Evolutionary conservation across 2,888 invertebrate genomes (phyloP), one percentile per base, ranked within the genome.

Genomic region (Colletes collaris): DNA sequence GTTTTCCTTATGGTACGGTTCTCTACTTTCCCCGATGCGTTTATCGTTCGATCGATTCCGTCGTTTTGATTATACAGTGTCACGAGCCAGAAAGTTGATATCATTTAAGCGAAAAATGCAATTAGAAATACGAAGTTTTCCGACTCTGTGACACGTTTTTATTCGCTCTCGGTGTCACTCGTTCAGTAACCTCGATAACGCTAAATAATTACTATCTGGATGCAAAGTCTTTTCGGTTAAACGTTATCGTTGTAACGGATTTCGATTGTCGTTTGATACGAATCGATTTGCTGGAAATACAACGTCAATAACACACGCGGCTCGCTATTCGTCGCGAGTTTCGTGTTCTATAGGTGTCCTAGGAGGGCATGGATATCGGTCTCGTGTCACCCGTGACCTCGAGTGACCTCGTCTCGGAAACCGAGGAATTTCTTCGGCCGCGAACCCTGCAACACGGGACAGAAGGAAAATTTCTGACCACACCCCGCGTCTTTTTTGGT

Each of bases 401-500:
- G 52, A 53, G 56, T 79, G 71, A 82, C 80, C 80, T 80, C 76
- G 77, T 55, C 50, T 65, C 62, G 58, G 50, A n/a, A 65, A 37
- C 37, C 60, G 53, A 37, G 53, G 37, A 53, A 59, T 59, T 74
- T 82, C 49, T 65, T 65, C 27, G 49, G n/a, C 27, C 62, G 40
- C 49, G 49, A 65, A 40, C n/a, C 40, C 10, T 67, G 37, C 56
- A 69, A 27, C 13, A 52, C 27, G 44, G 58, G 27, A 8, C 44
- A 50, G 53, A 72, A 72, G 77, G 63, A 77, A 77, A 77, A 77
- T 74, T 76, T 81, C 73, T 75, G 84, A 83, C 83, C 84, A 84
- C 82, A 82, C 82, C 83, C 82, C 82, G 82, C 63, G 66, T 72
- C 82, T 84, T 84, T 82, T 82, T 76, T 66, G 76, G 46, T 67